A percentile compares a stretch with the other conserved stretches of the same genome.
Evolutionary conservation across 2,797 vertebrate genomes (phyloP).

Genomic region (Corythornis leucogaster): DNA sequence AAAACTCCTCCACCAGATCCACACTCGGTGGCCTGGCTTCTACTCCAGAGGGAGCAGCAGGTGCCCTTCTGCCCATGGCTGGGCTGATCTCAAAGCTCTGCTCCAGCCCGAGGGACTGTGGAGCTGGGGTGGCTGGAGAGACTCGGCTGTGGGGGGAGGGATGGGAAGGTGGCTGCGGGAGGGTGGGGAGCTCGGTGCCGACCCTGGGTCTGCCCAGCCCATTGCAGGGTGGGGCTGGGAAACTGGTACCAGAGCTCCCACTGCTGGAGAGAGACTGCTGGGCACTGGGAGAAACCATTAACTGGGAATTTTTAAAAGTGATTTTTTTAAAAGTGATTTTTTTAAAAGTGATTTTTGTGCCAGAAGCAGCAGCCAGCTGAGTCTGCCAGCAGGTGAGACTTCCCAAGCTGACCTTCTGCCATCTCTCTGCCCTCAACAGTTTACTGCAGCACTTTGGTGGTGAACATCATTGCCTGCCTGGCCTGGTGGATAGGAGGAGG

Average conservation of each 20-base stretch:
- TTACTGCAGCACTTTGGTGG: constrained; percentile 86
- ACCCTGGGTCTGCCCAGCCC: background rate
- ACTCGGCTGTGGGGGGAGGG: too few species aligned
- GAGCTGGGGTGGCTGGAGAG: background rate
- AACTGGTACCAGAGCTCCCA: constrained; percentile 48
- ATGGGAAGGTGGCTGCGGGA: background rate
- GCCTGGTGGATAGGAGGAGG: constrained; percentile 93
- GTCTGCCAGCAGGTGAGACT: too few species aligned
- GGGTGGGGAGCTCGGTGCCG: background rate
- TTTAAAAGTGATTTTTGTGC: too few species aligned
- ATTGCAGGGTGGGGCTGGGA: background rate
- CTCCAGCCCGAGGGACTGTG: too few species aligned
- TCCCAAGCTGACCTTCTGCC: background rate
- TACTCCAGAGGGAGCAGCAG: background rate
- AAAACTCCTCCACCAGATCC: background rate
- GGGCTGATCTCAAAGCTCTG: too few species aligned
- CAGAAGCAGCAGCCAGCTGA: too few species aligned
- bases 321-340: too few species aligned
- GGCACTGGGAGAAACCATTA: background rate
- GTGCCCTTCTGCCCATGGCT: too few species aligned
- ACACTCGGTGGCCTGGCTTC: constrained; percentile 3
- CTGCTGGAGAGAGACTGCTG: constrained; percentile 6
- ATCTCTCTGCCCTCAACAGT: constrained; percentile 77
- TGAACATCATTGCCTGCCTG: constrained; percentile 91
- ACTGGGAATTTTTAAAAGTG: too few species aligned